Base-by-base conservation (phyloP, 1,140 invertebrate species). In the Nasonia vitripennis region DNA sequence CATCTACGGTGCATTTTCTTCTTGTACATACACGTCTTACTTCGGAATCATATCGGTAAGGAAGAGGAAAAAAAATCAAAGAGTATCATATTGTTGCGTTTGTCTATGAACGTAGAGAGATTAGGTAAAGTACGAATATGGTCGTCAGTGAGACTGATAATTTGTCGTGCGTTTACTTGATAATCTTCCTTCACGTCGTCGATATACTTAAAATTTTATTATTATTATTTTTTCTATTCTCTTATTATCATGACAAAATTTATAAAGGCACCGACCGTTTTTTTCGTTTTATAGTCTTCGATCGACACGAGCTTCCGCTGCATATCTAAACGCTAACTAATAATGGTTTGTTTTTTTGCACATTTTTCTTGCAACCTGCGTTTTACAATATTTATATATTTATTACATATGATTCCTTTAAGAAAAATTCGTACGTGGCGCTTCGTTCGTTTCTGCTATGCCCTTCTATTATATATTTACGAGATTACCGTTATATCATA, bases 261-360 rank as follows among this genome's bases (percentile, higher is more conserved):
- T 84, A 87, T 86, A 78, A 89, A 89, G 88, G 87, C 88, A 89
- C 89, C 86, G 88, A 88, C 84, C 86, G 86, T 87, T 89, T 86
- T 88, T 89, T 89, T 89, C 87, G 88, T 90, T 90, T 89, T 90
- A 89, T 88, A 90, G 88, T 90, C 89, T 87, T 89, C 84, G 37
- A 80, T 81, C 78, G 81, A 85, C 48, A 71, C 68, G 71, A 78
- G 20, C 48, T 84, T 17, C 37, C 45, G 71, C 71, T 83, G 77
- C 48, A 80, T 78, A 34, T 83, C 20, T 62, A 62, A 67, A 78
- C 10, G 23, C 34, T 67, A 77, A 83, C 77, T 62, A 83, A 83
- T 45, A 17, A 11, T 62, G 17, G 27, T 27, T 27, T 27, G 0
- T 51, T 12, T 71, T 68, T n/a, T 78, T 84, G 68, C 83, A 78